Percentiles rank a stretch among this genome's conserved stretches.
phyloP scores from a whole-genome alignment of 2,888 invertebrate species.

The Dorcus hopei region DNA sequence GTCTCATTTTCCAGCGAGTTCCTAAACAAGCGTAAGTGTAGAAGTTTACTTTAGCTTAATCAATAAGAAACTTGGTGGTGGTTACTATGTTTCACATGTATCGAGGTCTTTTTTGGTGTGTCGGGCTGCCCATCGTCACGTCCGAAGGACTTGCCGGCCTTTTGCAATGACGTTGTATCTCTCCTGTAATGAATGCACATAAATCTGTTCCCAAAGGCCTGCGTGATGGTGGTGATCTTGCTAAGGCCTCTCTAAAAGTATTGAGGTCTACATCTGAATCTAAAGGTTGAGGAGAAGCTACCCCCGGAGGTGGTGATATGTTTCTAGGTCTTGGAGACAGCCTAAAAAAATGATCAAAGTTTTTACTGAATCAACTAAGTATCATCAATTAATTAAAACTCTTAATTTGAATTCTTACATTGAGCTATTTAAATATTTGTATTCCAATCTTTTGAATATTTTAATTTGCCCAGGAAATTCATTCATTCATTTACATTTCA shows the following conservation, averaged over 20 bases:
- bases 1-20: neutral
- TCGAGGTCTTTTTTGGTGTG: slow-evolving; percentile 69
- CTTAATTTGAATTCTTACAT: no score
- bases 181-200: slow-evolving; percentile 69
- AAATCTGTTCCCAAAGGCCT: slow-evolving; percentile 54
- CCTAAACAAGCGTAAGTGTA: neutral
- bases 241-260: slow-evolving; percentile 72
- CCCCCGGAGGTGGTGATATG: slow-evolving; percentile 48
- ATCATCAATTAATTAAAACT: no score
- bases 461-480: no score
- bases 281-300: slow-evolving; percentile 33
- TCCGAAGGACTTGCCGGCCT: slow-evolving; percentile 66
- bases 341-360: slow-evolving; percentile 33
- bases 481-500: no score
- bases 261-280: slow-evolving; percentile 61
- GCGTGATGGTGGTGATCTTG: slow-evolving; percentile 54
- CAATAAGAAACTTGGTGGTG: neutral
- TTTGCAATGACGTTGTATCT: slow-evolving; percentile 71
- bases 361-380: neutral
- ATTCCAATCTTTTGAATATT: no score
- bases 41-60: neutral
- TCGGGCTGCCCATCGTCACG: slow-evolving; percentile 75
- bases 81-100: slow-evolving; percentile 56
- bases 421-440: no score
- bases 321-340: slow-evolving; percentile 54